A percentile compares a stretch with the other conserved stretches of the same genome.
These are phyloP conservation scores for Heliconius aoede DNA, from an alignment of 2,888 invertebrate genomes.

Conservation along the genomic window DNA sequence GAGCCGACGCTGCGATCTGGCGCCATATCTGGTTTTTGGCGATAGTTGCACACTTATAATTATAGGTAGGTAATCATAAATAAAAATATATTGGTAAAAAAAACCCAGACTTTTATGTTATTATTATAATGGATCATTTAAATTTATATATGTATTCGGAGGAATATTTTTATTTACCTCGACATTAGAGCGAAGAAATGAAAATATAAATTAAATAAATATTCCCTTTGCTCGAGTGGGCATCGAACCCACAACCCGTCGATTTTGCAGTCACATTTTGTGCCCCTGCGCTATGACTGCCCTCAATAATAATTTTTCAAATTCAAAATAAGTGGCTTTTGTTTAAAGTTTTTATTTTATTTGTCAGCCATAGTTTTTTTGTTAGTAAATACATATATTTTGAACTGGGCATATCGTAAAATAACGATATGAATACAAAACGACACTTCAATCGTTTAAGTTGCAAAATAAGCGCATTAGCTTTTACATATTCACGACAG, in stretches of 20 bases:
- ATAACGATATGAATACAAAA: not conserved
- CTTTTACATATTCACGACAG: not conserved
- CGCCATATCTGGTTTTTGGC: conserved; percentile 17
- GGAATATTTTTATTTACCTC: not conserved
- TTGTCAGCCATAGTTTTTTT: no score
- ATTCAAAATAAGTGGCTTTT: no score
- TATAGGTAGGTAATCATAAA: not conserved
- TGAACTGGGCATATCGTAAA: no score
- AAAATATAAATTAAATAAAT: no score
- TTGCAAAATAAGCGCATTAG: conserved; percentile 15
- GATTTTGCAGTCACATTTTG: no score
- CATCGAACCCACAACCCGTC: no score
- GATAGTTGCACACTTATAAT: not conserved
- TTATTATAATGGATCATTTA: not conserved
- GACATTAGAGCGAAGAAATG: no score
- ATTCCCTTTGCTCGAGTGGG: no score
- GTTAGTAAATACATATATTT: no score
- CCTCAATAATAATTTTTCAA: no score
- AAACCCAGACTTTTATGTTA: not conserved
- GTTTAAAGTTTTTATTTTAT: no score
- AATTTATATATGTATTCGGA: not conserved
- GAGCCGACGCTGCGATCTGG: conserved; percentile 8
- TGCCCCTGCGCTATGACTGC: no score
- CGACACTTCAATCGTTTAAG: conserved; percentile 8
- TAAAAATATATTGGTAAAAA: not conserved